Percentiles rank a stretch among this genome's conserved stretches.
Conservation (phyloP, 1,140 invertebrate species). For the Hylaeus anthracinus region DNA sequence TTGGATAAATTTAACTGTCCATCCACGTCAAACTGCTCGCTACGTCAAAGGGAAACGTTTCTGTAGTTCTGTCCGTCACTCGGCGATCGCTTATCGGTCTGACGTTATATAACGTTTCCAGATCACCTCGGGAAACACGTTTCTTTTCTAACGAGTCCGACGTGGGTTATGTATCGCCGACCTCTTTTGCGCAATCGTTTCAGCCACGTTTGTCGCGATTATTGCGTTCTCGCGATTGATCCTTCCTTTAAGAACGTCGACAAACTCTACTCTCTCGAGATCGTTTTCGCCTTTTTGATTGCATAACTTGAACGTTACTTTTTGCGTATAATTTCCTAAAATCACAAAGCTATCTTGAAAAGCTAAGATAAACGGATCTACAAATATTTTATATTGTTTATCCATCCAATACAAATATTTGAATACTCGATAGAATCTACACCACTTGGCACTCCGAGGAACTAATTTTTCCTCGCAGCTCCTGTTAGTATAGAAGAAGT, state of each 20-base stretch:
- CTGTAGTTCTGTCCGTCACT: conserved; percentile 57
- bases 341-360: too few species aligned
- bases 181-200: not conserved
- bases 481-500: not conserved
- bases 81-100: conserved; percentile 56
- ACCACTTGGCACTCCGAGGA: not conserved
- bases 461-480: not conserved
- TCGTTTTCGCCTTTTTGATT: too few species aligned
- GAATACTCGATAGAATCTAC: not conserved
- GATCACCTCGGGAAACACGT: not conserved
- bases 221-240: not conserved
- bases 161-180: conserved; percentile 15
- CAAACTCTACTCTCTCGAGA: too few species aligned
- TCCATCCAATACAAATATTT: too few species aligned
- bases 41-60: conserved; percentile 66
- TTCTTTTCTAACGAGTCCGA: not conserved
- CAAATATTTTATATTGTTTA: not conserved
- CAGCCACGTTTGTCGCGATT: not conserved
- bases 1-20: conserved; percentile 68
- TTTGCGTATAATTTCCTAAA: too few species aligned
- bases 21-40: conserved; percentile 64
- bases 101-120: conserved; percentile 53
- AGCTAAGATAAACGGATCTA: too few species aligned
- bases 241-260: not conserved
- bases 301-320: too few species aligned